A percentile compares a stretch with the other conserved stretches of the same genome.
These are phyloP conservation scores for Sinocyclocheilus maitianheensis DNA, from an alignment of 2,113 vertebrate species.

Conservation along the genomic window DNA sequence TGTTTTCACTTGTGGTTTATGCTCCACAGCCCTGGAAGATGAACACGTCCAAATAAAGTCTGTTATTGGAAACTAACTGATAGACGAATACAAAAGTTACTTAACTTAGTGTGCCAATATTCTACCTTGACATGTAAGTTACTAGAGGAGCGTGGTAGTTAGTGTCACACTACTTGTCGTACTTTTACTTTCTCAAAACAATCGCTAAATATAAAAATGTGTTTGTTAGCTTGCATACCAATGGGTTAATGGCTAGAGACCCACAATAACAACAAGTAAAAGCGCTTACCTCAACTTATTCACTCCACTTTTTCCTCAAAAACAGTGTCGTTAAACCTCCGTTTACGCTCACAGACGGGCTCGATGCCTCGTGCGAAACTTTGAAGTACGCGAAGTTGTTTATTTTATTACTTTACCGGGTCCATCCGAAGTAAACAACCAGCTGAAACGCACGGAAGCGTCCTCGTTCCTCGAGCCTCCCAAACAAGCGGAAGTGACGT, in stretches of 20 bases:
- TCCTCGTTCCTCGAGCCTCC: constrained; percentile 11
- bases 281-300: constrained; percentile 13
- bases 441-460: constrained; percentile 16
- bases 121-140: not conserved
- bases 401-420: not conserved
- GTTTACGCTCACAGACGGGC: not conserved
- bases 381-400: not conserved
- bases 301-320: not conserved
- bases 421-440: constrained; percentile 1
- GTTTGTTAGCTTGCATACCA: not conserved
- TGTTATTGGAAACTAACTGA: not conserved
- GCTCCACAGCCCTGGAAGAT: not conserved
- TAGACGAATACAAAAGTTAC: not conserved
- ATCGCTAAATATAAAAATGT: not conserved
- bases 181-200: not conserved
- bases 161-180: not conserved
- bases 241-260: not conserved
- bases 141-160: not conserved
- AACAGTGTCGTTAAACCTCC: not conserved
- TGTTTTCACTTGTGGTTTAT: constrained; percentile 25
- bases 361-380: not conserved
- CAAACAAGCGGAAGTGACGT: constrained; percentile 38
- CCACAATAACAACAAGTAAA: not conserved
- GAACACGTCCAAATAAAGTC: not conserved
- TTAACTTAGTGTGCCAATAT: not conserved